Base-by-base conservation (phyloP, 2,888 invertebrate genomes). In the Saturnia pavonia region DNA sequence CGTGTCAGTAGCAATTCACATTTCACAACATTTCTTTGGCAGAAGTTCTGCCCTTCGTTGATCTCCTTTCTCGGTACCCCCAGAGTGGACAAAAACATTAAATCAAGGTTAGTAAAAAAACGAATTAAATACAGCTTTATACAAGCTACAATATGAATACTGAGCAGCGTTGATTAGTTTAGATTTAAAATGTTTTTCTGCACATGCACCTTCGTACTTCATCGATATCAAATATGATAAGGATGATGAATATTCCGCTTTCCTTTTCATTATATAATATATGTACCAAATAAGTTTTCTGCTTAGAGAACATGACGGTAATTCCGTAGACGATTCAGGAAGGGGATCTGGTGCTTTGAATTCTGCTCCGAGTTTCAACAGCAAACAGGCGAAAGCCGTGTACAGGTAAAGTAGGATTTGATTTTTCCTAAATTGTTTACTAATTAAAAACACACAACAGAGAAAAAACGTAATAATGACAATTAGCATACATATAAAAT, bases 1-100 rank as follows among this genome's bases (percentile, higher is more conserved):
- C 96, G 97, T 77, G 97, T 97, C 12, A 97, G 97, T 80, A 96
- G 96, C 2, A 97, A 97, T 90, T 95, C 96, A 0, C 97, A 98
- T 88, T 98, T 98, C 84, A 97, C 97, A 1, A 97, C 97, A 6
- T 97, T 98, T 82, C 94, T 98, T 14, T 98, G 99, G 99, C 98
- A 98, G 87, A 97, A 98, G 81, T 97, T 99, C 82, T 98, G 98
- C 81, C 99, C 99, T 0, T 96, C 97, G 0, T 91, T 99, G 75
- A 96, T 99, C 71, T 97, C 97, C 0, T 96, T 98, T 72, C 94
- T 99, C 3, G 98, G 98, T 0, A 97, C 98, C 12, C 98, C 98
- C 0, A 95, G 97, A 69, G 96, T 97, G 73, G 97, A 97, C 80
- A 97, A 96, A 83, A 96, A 96, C 80, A 96, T 96, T 73, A 96